These are phyloP conservation scores for Pyralis farinalis DNA, from an alignment of 2,888 invertebrate genomes.

Conservation along the genomic window DNA sequence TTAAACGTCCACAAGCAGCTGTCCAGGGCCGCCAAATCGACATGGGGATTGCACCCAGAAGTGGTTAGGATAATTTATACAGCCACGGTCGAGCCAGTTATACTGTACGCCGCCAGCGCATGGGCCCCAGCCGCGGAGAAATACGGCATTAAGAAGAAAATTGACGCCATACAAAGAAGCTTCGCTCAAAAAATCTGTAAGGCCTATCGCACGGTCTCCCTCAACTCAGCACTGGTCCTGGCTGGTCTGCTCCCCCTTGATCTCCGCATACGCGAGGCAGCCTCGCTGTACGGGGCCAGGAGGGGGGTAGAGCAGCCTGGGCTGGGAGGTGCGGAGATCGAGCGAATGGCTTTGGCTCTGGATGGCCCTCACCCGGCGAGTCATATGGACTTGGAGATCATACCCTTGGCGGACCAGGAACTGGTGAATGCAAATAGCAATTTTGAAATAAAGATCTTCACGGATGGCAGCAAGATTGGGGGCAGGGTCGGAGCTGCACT, in stretches of 20 bases:
- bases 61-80: not conserved
- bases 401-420: slow-evolving; percentile 6
- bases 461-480: too few species aligned
- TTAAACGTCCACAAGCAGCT: not conserved
- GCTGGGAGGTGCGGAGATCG: slow-evolving; percentile 17
- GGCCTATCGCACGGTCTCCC: slow-evolving; percentile 15
- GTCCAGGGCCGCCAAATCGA: slow-evolving; percentile 1
- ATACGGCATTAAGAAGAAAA: not conserved
- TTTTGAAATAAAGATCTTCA: too few species aligned
- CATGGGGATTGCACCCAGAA: slow-evolving; percentile 4
- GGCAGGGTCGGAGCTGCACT: too few species aligned
- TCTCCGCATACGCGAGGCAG: slow-evolving; percentile 17
- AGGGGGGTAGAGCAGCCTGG: slow-evolving; percentile 10
- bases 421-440: not conserved
- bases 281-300: slow-evolving; percentile 17
- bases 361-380: slow-evolving; percentile 14
- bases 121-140: slow-evolving; percentile 14
- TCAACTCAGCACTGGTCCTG: slow-evolving; percentile 12
- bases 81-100: not conserved
- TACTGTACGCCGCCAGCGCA: slow-evolving; percentile 1
- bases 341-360: slow-evolving; percentile 3
- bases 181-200: slow-evolving; percentile 14
- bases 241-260: slow-evolving; percentile 15
- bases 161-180: slow-evolving; percentile 9
- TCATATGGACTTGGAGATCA: not conserved